These are phyloP conservation scores for Zelostemma sp. DNA, from an alignment of 1,140 invertebrate genomes.

Conservation along the genomic window DNA sequence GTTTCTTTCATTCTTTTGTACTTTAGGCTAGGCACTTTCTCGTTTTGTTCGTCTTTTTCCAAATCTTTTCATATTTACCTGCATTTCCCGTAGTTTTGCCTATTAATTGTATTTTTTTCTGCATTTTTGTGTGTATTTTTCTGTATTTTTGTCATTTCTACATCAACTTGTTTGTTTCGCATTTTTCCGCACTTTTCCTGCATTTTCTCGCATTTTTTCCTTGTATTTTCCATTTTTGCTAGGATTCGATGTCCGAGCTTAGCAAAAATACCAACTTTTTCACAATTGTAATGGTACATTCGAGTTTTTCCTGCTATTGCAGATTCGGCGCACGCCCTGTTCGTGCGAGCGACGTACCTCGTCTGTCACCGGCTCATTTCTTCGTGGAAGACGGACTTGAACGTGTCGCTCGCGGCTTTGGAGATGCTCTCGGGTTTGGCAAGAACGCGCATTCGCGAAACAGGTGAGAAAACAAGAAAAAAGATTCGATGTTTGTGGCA, in stretches of 20 bases:
- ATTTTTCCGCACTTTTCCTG: no score
- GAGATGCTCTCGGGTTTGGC: slow-evolving; percentile 92
- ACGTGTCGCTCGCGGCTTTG: slow-evolving; percentile 92
- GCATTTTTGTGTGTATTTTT: no score
- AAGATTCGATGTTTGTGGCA: no score
- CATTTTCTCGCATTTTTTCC: no score
- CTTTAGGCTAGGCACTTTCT: no score
- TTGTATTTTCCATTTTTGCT: no score
- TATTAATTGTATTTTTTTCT: slow-evolving; percentile 23
- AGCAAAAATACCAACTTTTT: no score
- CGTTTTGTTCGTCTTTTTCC: slow-evolving; percentile 5
- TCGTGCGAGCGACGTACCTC: slow-evolving; percentile 91
- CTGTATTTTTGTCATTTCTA: no score
- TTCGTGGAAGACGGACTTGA: slow-evolving; percentile 96
- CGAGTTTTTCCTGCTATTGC: slow-evolving; percentile 50
- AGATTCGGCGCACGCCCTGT: slow-evolving; percentile 88
- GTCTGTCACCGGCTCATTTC: slow-evolving; percentile 95
- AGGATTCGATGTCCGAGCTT: no score
- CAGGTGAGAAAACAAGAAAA: slow-evolving; percentile 73
- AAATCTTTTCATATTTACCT: slow-evolving; percentile 17
- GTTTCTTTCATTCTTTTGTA: no score
- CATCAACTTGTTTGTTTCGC: no score
- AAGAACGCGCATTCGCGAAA: slow-evolving; percentile 85
- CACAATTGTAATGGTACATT: no score
- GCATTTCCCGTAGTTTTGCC: slow-evolving; percentile 32